phyloP scores from a whole-genome alignment of 2,113 vertebrate genomes.

The Grammomys dolichurus region DNA sequence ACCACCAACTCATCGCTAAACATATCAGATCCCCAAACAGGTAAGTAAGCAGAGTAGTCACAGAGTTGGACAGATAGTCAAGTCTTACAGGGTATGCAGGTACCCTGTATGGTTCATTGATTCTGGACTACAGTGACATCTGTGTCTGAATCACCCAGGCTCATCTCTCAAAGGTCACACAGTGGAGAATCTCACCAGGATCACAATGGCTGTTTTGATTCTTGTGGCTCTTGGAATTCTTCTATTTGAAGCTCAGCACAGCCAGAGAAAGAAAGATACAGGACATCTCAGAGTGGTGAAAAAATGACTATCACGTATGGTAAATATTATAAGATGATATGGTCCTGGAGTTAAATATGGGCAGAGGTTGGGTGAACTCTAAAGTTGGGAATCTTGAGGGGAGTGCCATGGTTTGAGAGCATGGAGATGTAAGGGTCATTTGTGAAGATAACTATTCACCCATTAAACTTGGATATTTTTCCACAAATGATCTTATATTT shows the following conservation, averaged over 20 bases:
- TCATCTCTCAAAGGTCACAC: rapidly evolving
- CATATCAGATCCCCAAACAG: background rate
- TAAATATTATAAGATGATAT: background rate
- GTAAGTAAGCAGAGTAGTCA: background rate
- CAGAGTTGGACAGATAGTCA: background rate
- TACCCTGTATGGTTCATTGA: background rate
- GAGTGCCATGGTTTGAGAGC: background rate
- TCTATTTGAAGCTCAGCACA: background rate
- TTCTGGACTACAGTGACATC: background rate
- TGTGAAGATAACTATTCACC: background rate
- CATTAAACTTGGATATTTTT: background rate
- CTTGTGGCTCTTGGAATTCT: background rate
- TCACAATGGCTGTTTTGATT: background rate
- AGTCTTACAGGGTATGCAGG: background rate
- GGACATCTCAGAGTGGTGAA: background rate
- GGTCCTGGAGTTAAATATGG: background rate
- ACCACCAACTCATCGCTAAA: background rate
- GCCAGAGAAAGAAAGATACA: background rate
- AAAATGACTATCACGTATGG: background rate
- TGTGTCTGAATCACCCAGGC: background rate
- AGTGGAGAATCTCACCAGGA: background rate
- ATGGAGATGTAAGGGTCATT: background rate
- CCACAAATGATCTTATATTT: background rate
- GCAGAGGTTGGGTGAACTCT: background rate
- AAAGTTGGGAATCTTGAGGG: background rate